Evolutionary conservation across 2,888 invertebrate genomes (phyloP).

Genomic region (Cyclophora albipunctata): DNA sequence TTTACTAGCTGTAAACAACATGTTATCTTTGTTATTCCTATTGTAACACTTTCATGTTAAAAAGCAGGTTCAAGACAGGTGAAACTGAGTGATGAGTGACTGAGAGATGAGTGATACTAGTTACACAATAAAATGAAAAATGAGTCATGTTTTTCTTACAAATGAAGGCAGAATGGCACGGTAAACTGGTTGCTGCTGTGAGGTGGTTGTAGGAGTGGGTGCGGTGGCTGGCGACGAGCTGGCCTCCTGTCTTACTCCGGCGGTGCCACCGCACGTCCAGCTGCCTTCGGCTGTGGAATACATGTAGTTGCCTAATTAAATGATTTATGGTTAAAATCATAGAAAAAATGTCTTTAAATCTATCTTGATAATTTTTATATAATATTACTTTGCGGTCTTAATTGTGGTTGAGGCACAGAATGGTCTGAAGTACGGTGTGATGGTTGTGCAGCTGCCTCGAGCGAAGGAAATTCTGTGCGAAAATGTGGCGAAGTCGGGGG

Average conservation of each 20-base stretch:
- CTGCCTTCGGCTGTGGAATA: conserved; percentile 84
- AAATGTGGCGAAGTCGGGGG: conserved; percentile 90
- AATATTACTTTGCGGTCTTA: conserved; percentile 67
- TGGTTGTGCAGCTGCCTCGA: conserved; percentile 81
- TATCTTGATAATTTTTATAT: not conserved
- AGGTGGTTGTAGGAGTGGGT: conserved; percentile 66
- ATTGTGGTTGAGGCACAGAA: conserved; percentile 52
- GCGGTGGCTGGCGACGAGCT: conserved; percentile 72
- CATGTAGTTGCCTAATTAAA: not conserved
- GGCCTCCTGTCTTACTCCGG: conserved; percentile 75
- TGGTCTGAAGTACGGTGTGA: conserved; percentile 63
- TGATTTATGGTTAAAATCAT: not conserved
- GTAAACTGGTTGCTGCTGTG: conserved; percentile 79
- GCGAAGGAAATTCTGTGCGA: conserved; percentile 97
- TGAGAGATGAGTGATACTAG: too few species aligned
- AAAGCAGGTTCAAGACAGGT: too few species aligned
- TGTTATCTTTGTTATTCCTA: not conserved
- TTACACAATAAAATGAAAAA: too few species aligned
- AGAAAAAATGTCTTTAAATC: too few species aligned
- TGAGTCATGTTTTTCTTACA: conserved; percentile 58
- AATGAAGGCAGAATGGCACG: conserved; percentile 86
- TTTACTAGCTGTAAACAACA: conserved; percentile 53
- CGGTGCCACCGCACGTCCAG: conserved; percentile 89
- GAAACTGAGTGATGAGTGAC: too few species aligned
- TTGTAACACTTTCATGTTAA: not conserved